phyloP scores from a whole-genome alignment of 2,888 invertebrate species.

The Hanleya hanleyi region DNA sequence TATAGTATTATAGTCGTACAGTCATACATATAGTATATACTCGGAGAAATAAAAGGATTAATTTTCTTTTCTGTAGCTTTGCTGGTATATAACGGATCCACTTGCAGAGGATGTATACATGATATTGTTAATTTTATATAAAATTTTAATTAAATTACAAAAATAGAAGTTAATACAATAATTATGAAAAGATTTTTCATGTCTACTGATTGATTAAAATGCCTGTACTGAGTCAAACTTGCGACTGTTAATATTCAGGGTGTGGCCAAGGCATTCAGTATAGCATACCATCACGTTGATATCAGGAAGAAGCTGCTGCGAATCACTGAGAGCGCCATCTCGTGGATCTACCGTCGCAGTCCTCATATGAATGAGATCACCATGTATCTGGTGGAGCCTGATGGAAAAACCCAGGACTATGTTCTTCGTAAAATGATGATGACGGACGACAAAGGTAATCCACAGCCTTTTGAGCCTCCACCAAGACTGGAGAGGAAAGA shows the following conservation, averaged over 20 bases:
- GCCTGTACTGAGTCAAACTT: background rate
- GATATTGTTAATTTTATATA: too few species aligned
- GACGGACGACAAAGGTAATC: slow-evolving; percentile 62
- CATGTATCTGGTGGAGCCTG: slow-evolving; percentile 70
- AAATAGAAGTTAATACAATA: background rate
- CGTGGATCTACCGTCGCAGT: slow-evolving; percentile 70
- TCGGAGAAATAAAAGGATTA: too few species aligned
- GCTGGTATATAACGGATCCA: too few species aligned
- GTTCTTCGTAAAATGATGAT: slow-evolving; percentile 69
- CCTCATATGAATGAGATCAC: slow-evolving; percentile 64
- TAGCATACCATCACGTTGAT: slow-evolving; percentile 71
- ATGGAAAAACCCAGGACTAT: slow-evolving; percentile 57
- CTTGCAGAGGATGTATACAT: too few species aligned
- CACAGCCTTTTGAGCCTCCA: slow-evolving; percentile 54
- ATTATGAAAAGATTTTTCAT: background rate
- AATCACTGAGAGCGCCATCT: slow-evolving; percentile 70
- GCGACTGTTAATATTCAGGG: too few species aligned
- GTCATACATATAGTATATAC: too few species aligned
- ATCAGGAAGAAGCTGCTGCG: slow-evolving; percentile 67
- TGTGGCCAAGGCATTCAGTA: slow-evolving; percentile 71
- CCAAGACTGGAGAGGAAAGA: slow-evolving; percentile 69
- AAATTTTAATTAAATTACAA: too few species aligned
- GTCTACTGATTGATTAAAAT: background rate
- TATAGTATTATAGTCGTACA: too few species aligned
- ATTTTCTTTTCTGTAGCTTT: too few species aligned